phyloP scores from a whole-genome alignment of 2,113 vertebrate genomes.

The Rhodinocichla rosea region DNA sequence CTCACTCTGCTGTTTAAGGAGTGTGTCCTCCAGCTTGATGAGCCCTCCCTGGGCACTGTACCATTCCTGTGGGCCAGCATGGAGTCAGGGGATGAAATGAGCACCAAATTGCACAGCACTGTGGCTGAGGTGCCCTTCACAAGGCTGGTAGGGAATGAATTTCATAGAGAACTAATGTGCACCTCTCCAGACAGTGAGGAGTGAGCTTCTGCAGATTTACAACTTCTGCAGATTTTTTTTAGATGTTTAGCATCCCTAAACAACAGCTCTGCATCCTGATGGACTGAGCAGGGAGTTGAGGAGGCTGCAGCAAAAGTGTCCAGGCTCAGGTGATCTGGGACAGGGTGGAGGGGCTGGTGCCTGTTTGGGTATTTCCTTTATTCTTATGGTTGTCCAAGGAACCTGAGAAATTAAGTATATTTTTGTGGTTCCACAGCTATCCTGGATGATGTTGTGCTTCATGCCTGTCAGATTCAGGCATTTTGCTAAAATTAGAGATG shows the following conservation, averaged over 20 bases:
- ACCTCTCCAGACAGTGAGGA: not conserved
- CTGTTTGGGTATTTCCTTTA: not conserved
- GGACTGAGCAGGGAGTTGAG: not conserved
- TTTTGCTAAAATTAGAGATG: conserved; percentile 9
- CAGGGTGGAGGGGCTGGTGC: not conserved
- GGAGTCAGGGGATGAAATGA: not conserved
- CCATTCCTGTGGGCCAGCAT: not conserved
- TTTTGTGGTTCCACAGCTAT: not conserved
- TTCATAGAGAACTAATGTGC: not conserved
- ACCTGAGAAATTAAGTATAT: not conserved
- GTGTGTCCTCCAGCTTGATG: not conserved
- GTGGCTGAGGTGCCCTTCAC: not conserved
- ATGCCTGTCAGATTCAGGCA: not conserved
- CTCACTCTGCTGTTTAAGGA: not conserved
- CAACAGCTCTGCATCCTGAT: not conserved
- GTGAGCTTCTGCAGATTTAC: not conserved
- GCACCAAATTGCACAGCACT: not conserved
- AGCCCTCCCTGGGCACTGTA: not conserved
- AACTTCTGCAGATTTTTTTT: not conserved
- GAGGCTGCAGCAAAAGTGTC: not conserved
- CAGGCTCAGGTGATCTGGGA: not conserved
- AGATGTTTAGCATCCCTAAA: not conserved
- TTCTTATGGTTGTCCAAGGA: not conserved
- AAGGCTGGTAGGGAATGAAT: not conserved
- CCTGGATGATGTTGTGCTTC: not conserved